phyloP scores from a whole-genome alignment of 2,888 invertebrate species.

The Carcina quercana region DNA sequence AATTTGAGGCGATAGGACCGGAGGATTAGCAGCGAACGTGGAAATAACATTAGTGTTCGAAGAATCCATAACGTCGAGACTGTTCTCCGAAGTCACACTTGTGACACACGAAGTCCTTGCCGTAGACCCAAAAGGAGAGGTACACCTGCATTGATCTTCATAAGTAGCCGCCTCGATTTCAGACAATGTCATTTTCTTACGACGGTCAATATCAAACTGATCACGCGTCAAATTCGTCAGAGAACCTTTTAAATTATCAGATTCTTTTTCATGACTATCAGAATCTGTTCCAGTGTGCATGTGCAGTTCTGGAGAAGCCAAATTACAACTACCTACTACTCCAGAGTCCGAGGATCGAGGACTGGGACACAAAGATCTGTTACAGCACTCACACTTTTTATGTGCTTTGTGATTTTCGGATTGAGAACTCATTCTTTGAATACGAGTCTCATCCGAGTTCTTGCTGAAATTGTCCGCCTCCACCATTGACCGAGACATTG shows the following conservation, averaged over 20 bases:
- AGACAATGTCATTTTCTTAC: constrained; percentile 64
- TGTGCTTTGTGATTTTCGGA: constrained; percentile 49
- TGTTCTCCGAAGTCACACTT: constrained; percentile 73
- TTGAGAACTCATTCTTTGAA: constrained; percentile 62
- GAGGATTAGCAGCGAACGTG: constrained; percentile 58
- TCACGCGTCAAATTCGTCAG: constrained; percentile 41
- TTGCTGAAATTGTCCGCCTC: constrained; percentile 50
- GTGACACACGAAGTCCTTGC: constrained; percentile 78
- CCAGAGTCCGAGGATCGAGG: constrained; percentile 88
- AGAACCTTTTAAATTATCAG: constrained; percentile 37
- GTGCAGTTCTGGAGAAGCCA: constrained; percentile 81
- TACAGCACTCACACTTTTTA: constrained; percentile 75
- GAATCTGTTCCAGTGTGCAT: constrained; percentile 55
- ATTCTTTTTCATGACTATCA: constrained; percentile 47
- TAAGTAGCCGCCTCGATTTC: constrained; percentile 76
- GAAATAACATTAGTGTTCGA: constrained; percentile 68
- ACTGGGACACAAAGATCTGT: constrained; percentile 78
- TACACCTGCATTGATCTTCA: constrained; percentile 81
- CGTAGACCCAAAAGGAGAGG: constrained; percentile 83
- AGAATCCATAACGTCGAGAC: constrained; percentile 70
- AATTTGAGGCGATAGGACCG: constrained; percentile 60
- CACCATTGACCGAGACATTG: constrained; percentile 60
- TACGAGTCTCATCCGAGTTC: constrained; percentile 35
- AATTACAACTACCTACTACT: constrained; percentile 87
- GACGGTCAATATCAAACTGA: constrained; percentile 38